phyloP scores from a whole-genome alignment of 2,797 vertebrate species.

The Leptodactylus fallax region DNA sequence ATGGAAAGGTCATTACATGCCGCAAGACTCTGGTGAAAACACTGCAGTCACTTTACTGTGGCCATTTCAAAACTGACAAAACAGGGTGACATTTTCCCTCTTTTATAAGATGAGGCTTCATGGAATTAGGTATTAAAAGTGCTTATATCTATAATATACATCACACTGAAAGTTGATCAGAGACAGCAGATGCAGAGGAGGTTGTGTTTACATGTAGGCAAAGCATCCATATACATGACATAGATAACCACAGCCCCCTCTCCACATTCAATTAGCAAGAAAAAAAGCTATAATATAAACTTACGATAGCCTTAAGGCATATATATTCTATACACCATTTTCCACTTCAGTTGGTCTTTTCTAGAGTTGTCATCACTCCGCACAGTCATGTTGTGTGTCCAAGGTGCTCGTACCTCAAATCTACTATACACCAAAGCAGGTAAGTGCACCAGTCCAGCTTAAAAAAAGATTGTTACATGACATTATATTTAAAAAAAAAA shows the following conservation, averaged over 20 bases:
- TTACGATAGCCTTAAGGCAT: not conserved
- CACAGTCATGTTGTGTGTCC: not conserved
- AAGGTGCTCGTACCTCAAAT: no score
- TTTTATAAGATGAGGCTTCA: not conserved
- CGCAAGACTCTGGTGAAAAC: no score
- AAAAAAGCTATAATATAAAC: not conserved
- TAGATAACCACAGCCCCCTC: not conserved
- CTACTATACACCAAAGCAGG: no score
- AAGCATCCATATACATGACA: no score
- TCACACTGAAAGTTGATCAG: not conserved
- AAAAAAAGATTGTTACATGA: no score
- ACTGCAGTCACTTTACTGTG: no score
- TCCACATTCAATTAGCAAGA: not conserved
- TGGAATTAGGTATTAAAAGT: not conserved
- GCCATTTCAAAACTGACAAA: not conserved
- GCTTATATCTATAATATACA: not conserved
- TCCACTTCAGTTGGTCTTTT: not conserved
- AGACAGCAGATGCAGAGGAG: constrained; percentile 1
- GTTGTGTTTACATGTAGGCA: not conserved
- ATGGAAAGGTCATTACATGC: not conserved
- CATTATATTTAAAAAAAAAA: no score
- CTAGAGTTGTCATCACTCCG: not conserved
- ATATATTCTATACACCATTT: not conserved
- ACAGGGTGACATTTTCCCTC: not conserved
- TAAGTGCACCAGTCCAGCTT: no score